phyloP scores from a whole-genome alignment of 2,797 vertebrate species.

The Setipinna tenuifilis region DNA sequence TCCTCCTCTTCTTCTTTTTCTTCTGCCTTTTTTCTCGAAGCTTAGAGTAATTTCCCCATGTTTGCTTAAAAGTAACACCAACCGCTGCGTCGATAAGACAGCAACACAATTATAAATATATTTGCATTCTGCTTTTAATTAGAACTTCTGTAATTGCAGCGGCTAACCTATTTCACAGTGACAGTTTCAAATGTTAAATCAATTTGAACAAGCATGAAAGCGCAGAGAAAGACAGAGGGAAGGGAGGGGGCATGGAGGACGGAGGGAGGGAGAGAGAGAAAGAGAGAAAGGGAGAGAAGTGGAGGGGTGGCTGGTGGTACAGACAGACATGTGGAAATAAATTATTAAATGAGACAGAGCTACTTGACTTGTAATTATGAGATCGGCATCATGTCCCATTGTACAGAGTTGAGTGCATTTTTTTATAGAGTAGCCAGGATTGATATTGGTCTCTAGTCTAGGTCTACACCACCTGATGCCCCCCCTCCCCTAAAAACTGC shows the following conservation, averaged over 20 bases:
- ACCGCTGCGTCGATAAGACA: constrained; percentile 74
- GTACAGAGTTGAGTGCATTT: constrained; percentile 60
- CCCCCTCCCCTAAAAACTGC: no score
- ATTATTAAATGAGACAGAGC: constrained; percentile 53
- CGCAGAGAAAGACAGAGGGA: constrained; percentile 13
- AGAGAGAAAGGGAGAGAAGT: not conserved
- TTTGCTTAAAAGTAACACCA: constrained; percentile 72
- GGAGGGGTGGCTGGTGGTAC: not conserved
- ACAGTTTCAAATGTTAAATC: constrained; percentile 77
- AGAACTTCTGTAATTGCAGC: constrained; percentile 72
- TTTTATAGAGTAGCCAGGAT: not conserved
- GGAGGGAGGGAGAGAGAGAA: constrained; percentile 37
- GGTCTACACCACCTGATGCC: not conserved
- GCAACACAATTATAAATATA: constrained; percentile 76
- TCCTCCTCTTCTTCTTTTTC: not conserved
- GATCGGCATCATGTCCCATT: constrained; percentile 62
- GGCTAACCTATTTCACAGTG: constrained; percentile 72
- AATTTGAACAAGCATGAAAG: constrained; percentile 72
- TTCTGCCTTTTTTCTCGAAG: constrained; percentile 31
- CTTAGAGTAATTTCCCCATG: constrained; percentile 64
- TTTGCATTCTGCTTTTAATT: constrained; percentile 79
- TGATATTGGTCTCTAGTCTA: not conserved
- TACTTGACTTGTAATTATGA: constrained; percentile 75
- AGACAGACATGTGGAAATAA: constrained; percentile 4
- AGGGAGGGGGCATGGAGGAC: not conserved